These are phyloP conservation scores for Eupsittula cactorum DNA, from an alignment of 2,113 vertebrate species.

Conservation along the genomic window DNA sequence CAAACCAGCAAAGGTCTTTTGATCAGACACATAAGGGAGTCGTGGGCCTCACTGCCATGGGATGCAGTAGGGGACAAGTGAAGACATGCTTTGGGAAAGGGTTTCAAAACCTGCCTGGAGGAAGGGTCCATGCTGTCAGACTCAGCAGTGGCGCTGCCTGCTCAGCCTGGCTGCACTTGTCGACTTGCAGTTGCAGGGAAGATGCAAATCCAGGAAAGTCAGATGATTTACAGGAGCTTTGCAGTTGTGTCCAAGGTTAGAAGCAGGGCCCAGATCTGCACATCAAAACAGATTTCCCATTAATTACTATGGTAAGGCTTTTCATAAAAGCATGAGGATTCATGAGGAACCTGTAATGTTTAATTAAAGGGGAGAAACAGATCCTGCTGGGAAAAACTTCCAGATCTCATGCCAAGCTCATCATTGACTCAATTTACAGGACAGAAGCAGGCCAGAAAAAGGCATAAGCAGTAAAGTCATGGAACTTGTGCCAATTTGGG, in stretches of 20 bases:
- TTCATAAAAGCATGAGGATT: not conserved
- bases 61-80: not conserved
- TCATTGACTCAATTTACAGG: constrained; percentile 26
- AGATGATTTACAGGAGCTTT: not conserved
- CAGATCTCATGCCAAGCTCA: not conserved
- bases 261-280: not conserved
- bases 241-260: not conserved
- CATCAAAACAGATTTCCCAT: constrained; percentile 35
- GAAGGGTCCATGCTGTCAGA: not conserved
- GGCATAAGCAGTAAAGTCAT: fast-evolving
- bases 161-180: not conserved
- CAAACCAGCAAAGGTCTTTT: not conserved
- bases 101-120: not conserved
- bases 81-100: not conserved
- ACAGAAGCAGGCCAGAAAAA: not conserved
- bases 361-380: constrained; percentile 41
- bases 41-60: fast-evolving
- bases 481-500: not conserved
- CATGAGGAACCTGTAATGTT: constrained; percentile 3
- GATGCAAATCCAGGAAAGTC: not conserved
- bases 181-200: not conserved
- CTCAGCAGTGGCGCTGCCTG: not conserved
- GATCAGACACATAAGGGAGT: fast-evolving
- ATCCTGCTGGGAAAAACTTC: not conserved
- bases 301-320: not conserved